Percentiles rank a stretch among this genome's conserved stretches.
Evolutionary conservation across 2,888 invertebrate species (phyloP).

Genomic region (Caenorhabditis sp.): DNA sequence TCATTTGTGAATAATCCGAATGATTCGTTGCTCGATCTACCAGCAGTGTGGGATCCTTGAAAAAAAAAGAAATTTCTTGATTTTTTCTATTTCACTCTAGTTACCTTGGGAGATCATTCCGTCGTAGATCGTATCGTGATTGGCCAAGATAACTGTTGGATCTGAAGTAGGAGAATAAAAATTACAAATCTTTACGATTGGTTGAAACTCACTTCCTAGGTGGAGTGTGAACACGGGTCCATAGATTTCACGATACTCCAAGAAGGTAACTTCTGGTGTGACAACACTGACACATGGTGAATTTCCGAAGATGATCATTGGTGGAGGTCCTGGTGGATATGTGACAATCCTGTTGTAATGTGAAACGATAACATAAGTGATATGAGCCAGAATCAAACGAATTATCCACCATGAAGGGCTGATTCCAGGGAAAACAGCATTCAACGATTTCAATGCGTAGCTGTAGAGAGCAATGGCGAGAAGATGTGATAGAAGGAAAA

Average conservation of each 20-base stretch:
- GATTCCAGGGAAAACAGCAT: neutral
- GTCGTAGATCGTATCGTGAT: slow-evolving; percentile 37
- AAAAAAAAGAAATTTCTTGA: neutral
- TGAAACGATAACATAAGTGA: slow-evolving; percentile 7
- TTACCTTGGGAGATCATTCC: slow-evolving; percentile 5
- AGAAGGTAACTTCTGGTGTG: slow-evolving; percentile 24
- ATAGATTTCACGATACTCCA: slow-evolving; percentile 44
- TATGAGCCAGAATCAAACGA: slow-evolving; percentile 7
- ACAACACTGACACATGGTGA: slow-evolving; percentile 31
- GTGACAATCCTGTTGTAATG: neutral
- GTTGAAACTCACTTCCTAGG: slow-evolving; percentile 41
- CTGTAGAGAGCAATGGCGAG: slow-evolving; percentile 18
- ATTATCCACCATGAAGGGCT: slow-evolving; percentile 6
- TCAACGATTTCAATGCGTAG: neutral
- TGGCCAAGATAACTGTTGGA: slow-evolving; percentile 48
- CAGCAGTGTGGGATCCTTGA: slow-evolving; percentile 39
- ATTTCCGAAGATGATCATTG: slow-evolving; percentile 46
- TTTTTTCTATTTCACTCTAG: neutral
- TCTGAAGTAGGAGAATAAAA: slow-evolving; percentile 23
- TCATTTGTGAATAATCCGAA: slow-evolving; percentile 61
- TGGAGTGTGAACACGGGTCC: slow-evolving; percentile 64
- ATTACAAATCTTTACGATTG: neutral
- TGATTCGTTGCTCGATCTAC: slow-evolving; percentile 55
- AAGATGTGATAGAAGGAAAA: slow-evolving; percentile 17
- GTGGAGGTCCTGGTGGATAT: slow-evolving; percentile 46